Evolutionary conservation across 2,888 invertebrate species (phyloP), one percentile per base, ranked within the genome.

Genomic region (Omphaloscelis lunosa): DNA sequence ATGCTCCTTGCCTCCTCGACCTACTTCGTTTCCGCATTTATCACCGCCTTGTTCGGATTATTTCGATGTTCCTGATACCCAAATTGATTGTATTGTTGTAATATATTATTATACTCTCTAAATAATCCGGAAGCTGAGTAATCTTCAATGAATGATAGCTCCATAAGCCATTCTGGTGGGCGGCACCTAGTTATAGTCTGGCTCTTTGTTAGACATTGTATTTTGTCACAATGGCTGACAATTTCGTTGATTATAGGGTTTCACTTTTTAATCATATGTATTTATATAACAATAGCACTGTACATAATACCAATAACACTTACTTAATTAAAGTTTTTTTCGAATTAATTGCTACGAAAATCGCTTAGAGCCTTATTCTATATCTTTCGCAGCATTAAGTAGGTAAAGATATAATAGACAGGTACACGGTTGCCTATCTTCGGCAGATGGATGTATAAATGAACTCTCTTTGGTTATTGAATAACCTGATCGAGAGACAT

Each of bases 31-130:
- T 84, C 77, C 90, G 81, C 89, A 92, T 93, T 92, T 89, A 90
- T 92, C 90, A 91, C 82, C 84, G 80, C 80, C 69, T 76, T 77
- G 73, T 83, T 77, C 75, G 75, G 77, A 79, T 85, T 77, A 86
- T 82, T 87, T 78, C 66, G 76, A 72, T 79, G 93, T 89, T 90
- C 93, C 90, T 93, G 93, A 94, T 94, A 91, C 93, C 93, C 89
- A 93, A 91, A 92, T 94, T 90, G 94, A 94, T 94, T 93, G 89
- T 87, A 92, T 92, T 93, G 92, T 93, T 84, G 83, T 87, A 88
- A 85, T 59, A 71, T n/a, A 29, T 29, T 51, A 67, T 29, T 67
- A 56, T 75, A 80, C 72, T 85, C 74, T 80, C 77, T 84, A 79
- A 88, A 88, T 85, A 83, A 69, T 84, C 73, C 77, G 75, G 77